These are phyloP conservation scores for Melopsittacus undulatus DNA, from an alignment of 2,797 vertebrate genomes.

Conservation along the genomic window DNA sequence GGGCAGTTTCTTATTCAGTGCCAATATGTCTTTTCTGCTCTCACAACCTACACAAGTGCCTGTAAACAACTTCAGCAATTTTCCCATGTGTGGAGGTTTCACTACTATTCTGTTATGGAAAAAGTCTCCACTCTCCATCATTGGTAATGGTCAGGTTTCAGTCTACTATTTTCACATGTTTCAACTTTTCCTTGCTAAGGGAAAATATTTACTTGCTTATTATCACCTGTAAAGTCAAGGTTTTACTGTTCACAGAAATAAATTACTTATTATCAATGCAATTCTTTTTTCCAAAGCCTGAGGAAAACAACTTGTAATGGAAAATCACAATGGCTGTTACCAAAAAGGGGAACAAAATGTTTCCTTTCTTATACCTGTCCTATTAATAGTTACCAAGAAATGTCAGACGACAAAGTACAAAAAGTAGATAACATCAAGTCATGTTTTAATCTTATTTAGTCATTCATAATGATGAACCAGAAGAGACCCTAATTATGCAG, in stretches of 20 bases:
- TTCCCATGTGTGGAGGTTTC: neutral
- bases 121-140: neutral
- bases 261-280: conserved; percentile 43
- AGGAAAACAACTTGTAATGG: conserved; percentile 58
- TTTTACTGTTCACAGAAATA: conserved; percentile 41
- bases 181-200: neutral
- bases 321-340: conserved; percentile 44
- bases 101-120: neutral
- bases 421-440: conserved; percentile 16
- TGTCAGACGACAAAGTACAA: conserved; percentile 18
- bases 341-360: conserved; percentile 45
- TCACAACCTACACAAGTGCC: neutral
- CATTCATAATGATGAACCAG: conserved; percentile 35
- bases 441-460: conserved; percentile 36
- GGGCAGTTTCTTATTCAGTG: neutral
- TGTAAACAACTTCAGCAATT: conserved; percentile 12
- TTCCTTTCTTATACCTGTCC: conserved; percentile 47
- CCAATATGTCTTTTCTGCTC: neutral
- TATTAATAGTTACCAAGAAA: conserved; percentile 55
- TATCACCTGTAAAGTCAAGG: neutral
- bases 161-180: conserved; percentile 9
- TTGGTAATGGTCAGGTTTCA: conserved; percentile 6
- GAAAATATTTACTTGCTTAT: conserved; percentile 40
- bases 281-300: conserved; percentile 52
- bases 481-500: conserved; percentile 63